Conservation (phyloP, 2,797 vertebrate genomes). For the Distichodus sexfasciatus region DNA sequence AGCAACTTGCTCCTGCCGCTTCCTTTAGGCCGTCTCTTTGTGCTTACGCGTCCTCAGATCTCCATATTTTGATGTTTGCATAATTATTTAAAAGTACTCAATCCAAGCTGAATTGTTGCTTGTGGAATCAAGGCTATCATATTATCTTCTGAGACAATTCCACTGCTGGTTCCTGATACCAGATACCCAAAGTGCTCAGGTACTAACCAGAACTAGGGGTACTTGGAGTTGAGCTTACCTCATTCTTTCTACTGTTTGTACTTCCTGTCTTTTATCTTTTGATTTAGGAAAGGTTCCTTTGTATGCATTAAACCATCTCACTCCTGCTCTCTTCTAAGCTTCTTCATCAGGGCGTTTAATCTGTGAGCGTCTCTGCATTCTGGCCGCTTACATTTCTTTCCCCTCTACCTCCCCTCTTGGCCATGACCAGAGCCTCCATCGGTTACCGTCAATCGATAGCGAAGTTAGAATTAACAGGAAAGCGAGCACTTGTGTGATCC, state of each 20-base stretch:
- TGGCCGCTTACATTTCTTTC: background rate
- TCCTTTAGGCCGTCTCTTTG: background rate
- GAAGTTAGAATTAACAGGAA: conserved; percentile 65
- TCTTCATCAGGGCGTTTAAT: conserved; percentile 39
- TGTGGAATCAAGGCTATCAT: too few relatives aligned
- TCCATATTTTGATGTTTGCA: background rate
- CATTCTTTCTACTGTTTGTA: background rate
- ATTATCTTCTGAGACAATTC: too few relatives aligned
- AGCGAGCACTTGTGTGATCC: conserved; percentile 29
- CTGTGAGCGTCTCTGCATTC: conserved; percentile 40
- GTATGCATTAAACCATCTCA: conserved; percentile 21
- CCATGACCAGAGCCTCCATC: conserved; percentile 63
- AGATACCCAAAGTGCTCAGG: too few relatives aligned
- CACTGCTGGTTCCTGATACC: too few relatives aligned
- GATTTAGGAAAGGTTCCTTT: conserved; percentile 52
- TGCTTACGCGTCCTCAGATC: background rate
- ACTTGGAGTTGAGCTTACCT: too few relatives aligned
- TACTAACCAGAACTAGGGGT: too few relatives aligned
- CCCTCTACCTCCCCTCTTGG: conserved; percentile 49
- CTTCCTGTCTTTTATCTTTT: conserved; percentile 20
- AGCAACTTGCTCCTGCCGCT: background rate
- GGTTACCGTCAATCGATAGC: conserved; percentile 72
- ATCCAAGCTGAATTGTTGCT: too few relatives aligned
- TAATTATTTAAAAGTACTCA: too few relatives aligned
- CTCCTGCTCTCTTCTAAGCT: background rate